Evolutionary conservation across 2,113 vertebrate species (phyloP).

Genomic region (Anguilla rostrata): DNA sequence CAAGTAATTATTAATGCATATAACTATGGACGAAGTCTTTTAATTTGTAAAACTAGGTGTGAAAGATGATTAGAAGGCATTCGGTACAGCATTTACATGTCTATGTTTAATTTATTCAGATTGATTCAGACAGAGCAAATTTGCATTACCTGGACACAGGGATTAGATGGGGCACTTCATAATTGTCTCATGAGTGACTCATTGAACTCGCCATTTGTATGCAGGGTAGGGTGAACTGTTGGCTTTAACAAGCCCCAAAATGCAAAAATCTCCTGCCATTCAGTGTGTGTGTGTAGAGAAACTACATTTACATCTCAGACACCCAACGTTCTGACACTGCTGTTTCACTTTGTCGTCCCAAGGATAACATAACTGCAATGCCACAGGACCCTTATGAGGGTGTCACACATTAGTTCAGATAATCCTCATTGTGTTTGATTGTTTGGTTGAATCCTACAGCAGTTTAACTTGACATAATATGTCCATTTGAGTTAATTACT

Average conservation of each 20-base stretch:
- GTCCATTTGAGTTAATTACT: slow-evolving; percentile 8
- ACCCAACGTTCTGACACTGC: not conserved
- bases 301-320: not conserved
- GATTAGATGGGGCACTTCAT: slow-evolving; percentile 10
- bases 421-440: not conserved
- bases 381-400: not conserved
- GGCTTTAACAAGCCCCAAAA: slow-evolving; percentile 3
- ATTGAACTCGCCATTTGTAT: not conserved
- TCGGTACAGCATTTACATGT: not conserved
- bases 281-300: not conserved
- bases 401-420: not conserved
- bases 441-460: not conserved
- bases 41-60: not conserved
- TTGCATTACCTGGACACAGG: slow-evolving; percentile 1
- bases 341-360: not conserved
- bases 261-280: not conserved
- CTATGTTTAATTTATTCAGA: slow-evolving; percentile 14
- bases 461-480: not conserved
- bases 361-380: not conserved
- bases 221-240: not conserved
- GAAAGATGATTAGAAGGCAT: not conserved
- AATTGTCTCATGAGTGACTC: not conserved
- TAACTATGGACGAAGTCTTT: not conserved
- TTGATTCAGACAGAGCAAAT: not conserved
- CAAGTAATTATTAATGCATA: not conserved